Evolutionary conservation across 2,888 invertebrate genomes (phyloP).

Genomic region (Agrypnus murinus): DNA sequence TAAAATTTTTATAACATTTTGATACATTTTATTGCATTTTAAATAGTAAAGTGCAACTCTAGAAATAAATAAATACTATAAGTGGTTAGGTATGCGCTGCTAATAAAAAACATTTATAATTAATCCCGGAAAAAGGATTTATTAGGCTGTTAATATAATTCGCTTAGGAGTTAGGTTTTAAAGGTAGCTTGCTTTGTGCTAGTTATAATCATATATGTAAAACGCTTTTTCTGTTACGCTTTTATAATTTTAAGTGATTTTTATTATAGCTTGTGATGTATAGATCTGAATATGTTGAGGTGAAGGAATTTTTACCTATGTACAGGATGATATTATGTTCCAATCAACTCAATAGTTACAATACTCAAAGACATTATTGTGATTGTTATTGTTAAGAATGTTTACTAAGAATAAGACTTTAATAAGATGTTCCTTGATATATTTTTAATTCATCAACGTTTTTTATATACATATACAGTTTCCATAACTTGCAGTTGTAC

Average conservation of each 20-base stretch:
- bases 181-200: conserved; percentile 27
- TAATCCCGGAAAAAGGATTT: no score
- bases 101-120: no score
- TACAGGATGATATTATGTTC: conserved; percentile 56
- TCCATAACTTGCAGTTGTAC: conserved; percentile 28
- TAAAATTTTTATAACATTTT: no score
- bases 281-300: conserved; percentile 50
- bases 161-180: neutral
- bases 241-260: conserved; percentile 21
- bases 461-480: conserved; percentile 48
- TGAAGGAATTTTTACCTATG: conserved; percentile 61
- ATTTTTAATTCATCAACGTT: conserved; percentile 35
- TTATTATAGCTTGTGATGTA: neutral
- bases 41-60: no score
- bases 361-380: conserved; percentile 68
- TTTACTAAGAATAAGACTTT: no score
- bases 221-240: conserved; percentile 22
- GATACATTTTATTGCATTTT: no score
- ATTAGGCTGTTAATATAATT: neutral
- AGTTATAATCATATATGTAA: conserved; percentile 9
- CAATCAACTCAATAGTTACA: conserved; percentile 61
- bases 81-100: no score
- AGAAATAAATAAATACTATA: no score
- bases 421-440: conserved; percentile 58
- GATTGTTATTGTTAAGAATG: conserved; percentile 58